Percentiles rank a stretch among this genome's conserved stretches.
These are phyloP conservation scores for Leptinotarsa peninsularis DNA, from an alignment of 2,888 invertebrate species.

Conservation along the genomic window DNA sequence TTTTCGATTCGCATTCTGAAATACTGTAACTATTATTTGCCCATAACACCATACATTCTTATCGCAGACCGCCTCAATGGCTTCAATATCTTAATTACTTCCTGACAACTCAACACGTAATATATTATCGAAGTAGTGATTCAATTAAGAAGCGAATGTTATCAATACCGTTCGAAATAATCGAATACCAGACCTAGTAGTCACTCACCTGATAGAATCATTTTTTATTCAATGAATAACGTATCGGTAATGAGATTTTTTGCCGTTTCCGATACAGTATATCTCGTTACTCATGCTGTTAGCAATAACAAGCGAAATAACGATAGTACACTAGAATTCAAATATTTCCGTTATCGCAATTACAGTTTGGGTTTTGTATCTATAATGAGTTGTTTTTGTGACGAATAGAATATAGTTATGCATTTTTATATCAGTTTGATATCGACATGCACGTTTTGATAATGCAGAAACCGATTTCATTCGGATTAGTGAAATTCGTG, in stretches of 20 bases:
- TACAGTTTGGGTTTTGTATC: constrained; percentile 29
- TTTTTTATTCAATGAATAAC: constrained; percentile 26
- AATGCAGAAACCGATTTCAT: too few relatives aligned
- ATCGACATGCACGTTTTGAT: background rate
- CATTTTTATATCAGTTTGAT: background rate
- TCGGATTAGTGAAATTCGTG: too few relatives aligned
- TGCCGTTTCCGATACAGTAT: constrained; percentile 29
- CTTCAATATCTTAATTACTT: constrained; percentile 29
- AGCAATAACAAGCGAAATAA: constrained; percentile 34
- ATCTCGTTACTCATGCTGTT: constrained; percentile 37
- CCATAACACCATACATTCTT: background rate
- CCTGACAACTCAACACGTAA: constrained; percentile 34
- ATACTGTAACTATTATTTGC: too few relatives aligned
- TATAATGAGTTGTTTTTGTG: constrained; percentile 22
- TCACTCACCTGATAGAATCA: constrained; percentile 27
- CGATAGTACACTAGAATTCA: constrained; percentile 30
- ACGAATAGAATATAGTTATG: constrained; percentile 1
- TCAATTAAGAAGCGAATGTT: constrained; percentile 14
- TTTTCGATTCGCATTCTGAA: too few relatives aligned
- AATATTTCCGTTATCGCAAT: constrained; percentile 30
- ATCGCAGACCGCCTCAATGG: background rate
- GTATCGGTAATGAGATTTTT: constrained; percentile 30
- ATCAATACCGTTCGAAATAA: constrained; percentile 20
- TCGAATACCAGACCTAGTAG: constrained; percentile 13
- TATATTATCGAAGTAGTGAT: constrained; percentile 14